Conservation (phyloP, 2,113 vertebrate genomes). For the Jacana jacana region DNA sequence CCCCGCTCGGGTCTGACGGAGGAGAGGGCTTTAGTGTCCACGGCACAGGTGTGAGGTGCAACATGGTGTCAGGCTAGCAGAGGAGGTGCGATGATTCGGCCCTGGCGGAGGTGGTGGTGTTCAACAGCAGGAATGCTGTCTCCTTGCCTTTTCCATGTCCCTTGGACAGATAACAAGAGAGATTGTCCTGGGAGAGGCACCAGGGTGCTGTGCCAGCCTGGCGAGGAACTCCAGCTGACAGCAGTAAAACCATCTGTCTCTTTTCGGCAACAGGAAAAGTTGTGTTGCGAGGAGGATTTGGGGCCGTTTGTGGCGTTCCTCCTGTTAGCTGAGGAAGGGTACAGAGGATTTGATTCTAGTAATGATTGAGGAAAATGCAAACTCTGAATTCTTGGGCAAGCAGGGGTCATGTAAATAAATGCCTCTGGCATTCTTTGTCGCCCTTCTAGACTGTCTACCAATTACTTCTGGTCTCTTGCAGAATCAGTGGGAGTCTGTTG, state of each 20-base stretch:
- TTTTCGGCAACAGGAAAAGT: neutral
- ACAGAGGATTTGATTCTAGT: neutral
- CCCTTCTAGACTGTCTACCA: constrained; percentile 19
- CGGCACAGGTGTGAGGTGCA: neutral
- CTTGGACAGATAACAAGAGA: neutral
- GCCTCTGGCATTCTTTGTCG: constrained; percentile 28
- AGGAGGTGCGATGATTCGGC: neutral
- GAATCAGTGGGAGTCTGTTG: constrained; percentile 22
- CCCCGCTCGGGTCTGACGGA: rapidly evolving
- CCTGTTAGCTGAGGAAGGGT: neutral
- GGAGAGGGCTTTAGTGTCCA: neutral
- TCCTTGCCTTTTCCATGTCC: neutral
- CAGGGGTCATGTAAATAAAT: constrained; percentile 34
- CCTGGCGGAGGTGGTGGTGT: neutral
- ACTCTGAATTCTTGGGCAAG: constrained; percentile 18
- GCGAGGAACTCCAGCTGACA: neutral
- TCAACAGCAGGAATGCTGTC: neutral
- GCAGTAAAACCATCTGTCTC: neutral
- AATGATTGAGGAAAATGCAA: constrained; percentile 23
- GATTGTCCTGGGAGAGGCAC: neutral
- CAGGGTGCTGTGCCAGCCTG: neutral
- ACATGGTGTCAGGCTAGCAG: neutral
- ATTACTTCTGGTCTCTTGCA: constrained; percentile 34
- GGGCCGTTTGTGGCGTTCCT: neutral
- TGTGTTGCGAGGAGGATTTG: neutral